Conservation (phyloP, 2,888 invertebrate genomes). For the Oscheius myriophilus region DNA sequence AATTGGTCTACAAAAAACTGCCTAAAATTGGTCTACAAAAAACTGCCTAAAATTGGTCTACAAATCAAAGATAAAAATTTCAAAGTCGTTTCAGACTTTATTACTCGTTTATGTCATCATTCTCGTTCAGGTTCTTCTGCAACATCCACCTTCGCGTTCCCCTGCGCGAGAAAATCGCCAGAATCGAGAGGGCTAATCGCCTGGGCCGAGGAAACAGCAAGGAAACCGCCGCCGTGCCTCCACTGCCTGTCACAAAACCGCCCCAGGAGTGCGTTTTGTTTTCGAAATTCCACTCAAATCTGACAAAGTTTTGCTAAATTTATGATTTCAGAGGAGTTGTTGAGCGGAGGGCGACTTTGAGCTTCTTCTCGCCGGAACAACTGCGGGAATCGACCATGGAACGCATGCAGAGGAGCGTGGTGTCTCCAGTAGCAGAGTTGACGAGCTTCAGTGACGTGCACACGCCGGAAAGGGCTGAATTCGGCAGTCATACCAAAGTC, state of each 20-base stretch:
- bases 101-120: too few relatives aligned
- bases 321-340: background rate
- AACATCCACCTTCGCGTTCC: conserved; percentile 42
- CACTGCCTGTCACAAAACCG: conserved; percentile 9
- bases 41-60: too few relatives aligned
- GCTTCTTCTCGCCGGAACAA: conserved; percentile 28
- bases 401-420: conserved; percentile 16
- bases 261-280: conserved; percentile 12
- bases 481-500: conserved; percentile 26
- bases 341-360: conserved; percentile 15
- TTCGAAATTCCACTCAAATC: conserved; percentile 8
- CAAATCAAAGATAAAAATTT: too few relatives aligned
- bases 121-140: conserved; percentile 50
- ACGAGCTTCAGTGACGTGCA: background rate
- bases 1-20: too few relatives aligned
- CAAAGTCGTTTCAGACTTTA: too few relatives aligned
- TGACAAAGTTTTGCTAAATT: background rate
- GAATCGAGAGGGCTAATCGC: conserved; percentile 31
- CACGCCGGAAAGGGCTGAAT: conserved; percentile 35
- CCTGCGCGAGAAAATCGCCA: conserved; percentile 44
- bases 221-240: conserved; percentile 13
- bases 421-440: conserved; percentile 24
- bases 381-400: conserved; percentile 14
- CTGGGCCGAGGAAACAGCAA: conserved; percentile 7
- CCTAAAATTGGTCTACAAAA: too few relatives aligned